Percentiles rank a stretch among this genome's conserved stretches.
These are phyloP conservation scores for Scopus umbretta DNA, from an alignment of 2,113 vertebrate genomes.

Conservation along the genomic window DNA sequence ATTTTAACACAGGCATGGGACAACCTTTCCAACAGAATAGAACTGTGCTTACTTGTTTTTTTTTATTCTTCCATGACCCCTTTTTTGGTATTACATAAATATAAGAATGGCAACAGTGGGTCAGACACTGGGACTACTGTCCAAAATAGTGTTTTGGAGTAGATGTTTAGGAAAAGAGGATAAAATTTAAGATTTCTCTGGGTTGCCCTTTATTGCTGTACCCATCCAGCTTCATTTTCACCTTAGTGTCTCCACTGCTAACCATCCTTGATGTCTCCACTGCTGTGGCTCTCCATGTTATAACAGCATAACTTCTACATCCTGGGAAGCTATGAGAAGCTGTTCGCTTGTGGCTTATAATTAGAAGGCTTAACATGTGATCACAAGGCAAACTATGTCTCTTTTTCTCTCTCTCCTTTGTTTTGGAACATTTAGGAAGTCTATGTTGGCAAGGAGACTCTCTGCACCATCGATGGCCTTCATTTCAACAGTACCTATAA, in stretches of 20 bases:
- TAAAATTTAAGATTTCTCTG: not conserved
- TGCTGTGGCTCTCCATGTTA: not conserved
- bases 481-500: conserved; percentile 98
- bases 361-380: not conserved
- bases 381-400: not conserved
- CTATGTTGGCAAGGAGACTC: conserved; percentile 95
- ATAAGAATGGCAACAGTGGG: not conserved
- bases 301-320: not conserved
- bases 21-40: not conserved
- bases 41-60: not conserved
- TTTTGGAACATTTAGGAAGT: conserved; percentile 79
- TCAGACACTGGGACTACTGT: not conserved
- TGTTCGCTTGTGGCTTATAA: not conserved
- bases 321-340: not conserved
- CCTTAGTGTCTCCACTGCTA: not conserved
- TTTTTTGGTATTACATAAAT: not conserved
- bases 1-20: not conserved
- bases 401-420: not conserved
- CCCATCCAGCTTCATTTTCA: not conserved
- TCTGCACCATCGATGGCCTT: conserved; percentile 96
- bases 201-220: not conserved
- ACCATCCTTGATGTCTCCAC: not conserved
- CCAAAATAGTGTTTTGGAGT: not conserved
- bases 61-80: not conserved
- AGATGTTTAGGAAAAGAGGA: not conserved